These are phyloP conservation scores for Menidia beryllina DNA, from an alignment of 2,113 vertebrate genomes.

Conservation along the genomic window DNA sequence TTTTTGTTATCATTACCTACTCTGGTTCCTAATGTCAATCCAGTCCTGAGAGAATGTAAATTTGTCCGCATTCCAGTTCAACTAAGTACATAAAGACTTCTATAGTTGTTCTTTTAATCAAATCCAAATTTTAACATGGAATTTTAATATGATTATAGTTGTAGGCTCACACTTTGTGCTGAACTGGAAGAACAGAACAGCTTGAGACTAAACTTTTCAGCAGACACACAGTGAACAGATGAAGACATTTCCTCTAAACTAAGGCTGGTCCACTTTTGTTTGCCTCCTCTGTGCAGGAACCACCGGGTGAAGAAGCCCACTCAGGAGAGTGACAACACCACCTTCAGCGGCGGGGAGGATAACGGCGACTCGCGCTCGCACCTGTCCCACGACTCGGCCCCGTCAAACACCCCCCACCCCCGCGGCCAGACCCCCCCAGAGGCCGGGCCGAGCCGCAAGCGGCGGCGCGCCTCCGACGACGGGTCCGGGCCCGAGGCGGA, in stretches of 20 bases:
- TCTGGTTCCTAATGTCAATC: too few species aligned
- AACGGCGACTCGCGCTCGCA: conserved; percentile 85
- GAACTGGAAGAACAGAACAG: too few species aligned
- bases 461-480: conserved; percentile 82
- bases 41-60: background rate
- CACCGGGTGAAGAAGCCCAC: conserved; percentile 87
- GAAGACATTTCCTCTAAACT: too few species aligned
- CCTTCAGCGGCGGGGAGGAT: conserved; percentile 90
- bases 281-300: conserved; percentile 72
- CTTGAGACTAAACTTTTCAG: too few species aligned
- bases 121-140: background rate
- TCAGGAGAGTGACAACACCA: conserved; percentile 88
- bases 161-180: background rate
- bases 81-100: background rate
- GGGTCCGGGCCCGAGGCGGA: conserved; percentile 82
- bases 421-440: conserved; percentile 66
- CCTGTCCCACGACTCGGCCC: conserved; percentile 84
- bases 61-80: background rate
- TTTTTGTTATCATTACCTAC: background rate
- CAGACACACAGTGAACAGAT: too few species aligned
- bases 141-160: background rate
- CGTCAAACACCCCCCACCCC: conserved; percentile 57
- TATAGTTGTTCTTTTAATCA: background rate
- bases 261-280: background rate
- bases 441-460: conserved; percentile 79